Percentiles rank a stretch among this genome's conserved stretches.
phyloP scores from a whole-genome alignment of 2,797 vertebrate species.

The Platalea minor region DNA sequence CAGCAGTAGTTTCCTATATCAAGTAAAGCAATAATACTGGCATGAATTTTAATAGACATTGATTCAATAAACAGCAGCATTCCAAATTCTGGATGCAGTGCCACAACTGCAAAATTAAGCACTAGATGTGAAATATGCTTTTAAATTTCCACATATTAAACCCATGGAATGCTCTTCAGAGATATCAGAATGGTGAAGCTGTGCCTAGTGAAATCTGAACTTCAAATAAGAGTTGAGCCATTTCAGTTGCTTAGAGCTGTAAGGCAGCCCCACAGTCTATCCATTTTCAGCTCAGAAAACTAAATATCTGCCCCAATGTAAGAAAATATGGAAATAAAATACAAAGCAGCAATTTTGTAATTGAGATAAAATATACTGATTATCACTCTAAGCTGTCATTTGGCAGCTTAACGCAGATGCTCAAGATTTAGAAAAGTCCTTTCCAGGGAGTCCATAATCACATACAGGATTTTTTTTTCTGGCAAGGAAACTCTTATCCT shows the following conservation, averaged over 20 bases:
- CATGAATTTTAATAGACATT: background rate
- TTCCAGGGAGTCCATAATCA: background rate
- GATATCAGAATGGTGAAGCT: background rate
- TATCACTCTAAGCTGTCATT: background rate
- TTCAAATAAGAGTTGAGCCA: background rate
- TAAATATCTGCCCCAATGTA: background rate
- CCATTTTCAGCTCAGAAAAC: background rate
- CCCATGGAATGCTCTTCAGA: background rate
- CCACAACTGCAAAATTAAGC: background rate
- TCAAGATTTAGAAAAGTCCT: background rate
- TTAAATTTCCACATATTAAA: background rate
- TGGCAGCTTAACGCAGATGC: background rate
- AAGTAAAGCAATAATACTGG: background rate
- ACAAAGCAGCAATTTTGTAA: background rate
- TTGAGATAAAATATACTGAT: background rate
- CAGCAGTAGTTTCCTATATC: background rate
- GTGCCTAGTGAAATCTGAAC: background rate
- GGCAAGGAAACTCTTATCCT: background rate
- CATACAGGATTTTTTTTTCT: background rate
- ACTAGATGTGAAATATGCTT: background rate
- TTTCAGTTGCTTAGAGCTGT: background rate
- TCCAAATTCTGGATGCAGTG: background rate
- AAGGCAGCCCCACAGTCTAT: background rate
- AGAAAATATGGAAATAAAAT: background rate
- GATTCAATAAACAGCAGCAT: background rate